These are phyloP conservation scores for Drosophila borealis DNA, from an alignment of 2,888 invertebrate species.

Conservation along the genomic window DNA sequence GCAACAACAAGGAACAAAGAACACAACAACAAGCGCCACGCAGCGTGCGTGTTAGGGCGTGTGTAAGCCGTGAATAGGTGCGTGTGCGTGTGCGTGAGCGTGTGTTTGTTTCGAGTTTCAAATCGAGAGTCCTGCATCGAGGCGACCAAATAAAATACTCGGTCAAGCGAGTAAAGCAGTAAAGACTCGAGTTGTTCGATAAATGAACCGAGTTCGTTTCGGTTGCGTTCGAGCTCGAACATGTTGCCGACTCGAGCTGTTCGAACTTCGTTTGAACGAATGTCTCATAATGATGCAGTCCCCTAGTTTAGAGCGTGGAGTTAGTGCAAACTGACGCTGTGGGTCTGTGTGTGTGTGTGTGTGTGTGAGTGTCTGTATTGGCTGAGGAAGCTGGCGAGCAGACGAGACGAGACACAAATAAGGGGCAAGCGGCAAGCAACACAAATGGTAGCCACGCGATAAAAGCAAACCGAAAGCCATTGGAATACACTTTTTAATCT, in stretches of 20 bases:
- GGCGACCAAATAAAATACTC: too few relatives aligned
- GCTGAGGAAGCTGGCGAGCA: conserved; percentile 35
- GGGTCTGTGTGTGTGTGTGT: conserved; percentile 1
- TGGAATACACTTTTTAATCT: conserved; percentile 59
- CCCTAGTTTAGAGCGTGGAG: too few relatives aligned
- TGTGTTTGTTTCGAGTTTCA: not conserved
- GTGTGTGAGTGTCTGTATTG: too few relatives aligned
- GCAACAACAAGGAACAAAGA: conserved; percentile 75
- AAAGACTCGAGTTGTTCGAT: too few relatives aligned
- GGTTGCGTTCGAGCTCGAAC: too few relatives aligned
- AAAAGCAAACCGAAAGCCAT: conserved; percentile 37
- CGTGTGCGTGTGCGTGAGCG: conserved; percentile 4
- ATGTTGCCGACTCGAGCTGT: too few relatives aligned
- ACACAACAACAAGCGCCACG: conserved; percentile 83
- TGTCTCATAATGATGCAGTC: too few relatives aligned
- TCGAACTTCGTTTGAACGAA: too few relatives aligned
- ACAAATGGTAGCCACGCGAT: conserved; percentile 16
- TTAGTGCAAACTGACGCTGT: conserved; percentile 20
- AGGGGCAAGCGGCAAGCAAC: conserved; percentile 33
- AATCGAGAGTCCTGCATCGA: too few relatives aligned
- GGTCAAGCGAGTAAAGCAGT: too few relatives aligned
- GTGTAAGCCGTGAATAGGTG: conserved; percentile 42
- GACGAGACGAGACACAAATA: conserved; percentile 65
- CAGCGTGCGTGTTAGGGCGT: conserved; percentile 82
- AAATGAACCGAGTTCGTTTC: too few relatives aligned